These are phyloP conservation scores for Gambusia holbrooki DNA, from an alignment of 2,113 vertebrate species.

Conservation along the genomic window DNA sequence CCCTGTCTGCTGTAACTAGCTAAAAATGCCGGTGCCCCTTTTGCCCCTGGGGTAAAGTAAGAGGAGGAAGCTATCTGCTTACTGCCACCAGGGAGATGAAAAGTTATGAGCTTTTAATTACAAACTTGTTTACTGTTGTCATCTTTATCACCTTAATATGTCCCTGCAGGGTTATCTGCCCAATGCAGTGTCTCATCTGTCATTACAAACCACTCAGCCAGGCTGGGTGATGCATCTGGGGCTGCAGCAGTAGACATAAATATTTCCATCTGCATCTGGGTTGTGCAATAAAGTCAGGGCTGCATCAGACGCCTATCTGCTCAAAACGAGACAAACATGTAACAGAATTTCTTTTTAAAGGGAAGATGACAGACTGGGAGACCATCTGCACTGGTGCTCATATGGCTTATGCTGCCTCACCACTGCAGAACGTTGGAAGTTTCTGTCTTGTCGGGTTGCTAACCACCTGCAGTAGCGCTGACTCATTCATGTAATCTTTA, in stretches of 20 bases:
- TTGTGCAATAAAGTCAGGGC: constrained; percentile 6
- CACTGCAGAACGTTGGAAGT: constrained; percentile 18
- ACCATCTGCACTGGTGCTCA: constrained; percentile 16
- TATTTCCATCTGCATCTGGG: neutral
- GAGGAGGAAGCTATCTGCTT: constrained; percentile 53
- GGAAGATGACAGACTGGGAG: constrained; percentile 18
- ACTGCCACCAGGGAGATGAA: constrained; percentile 60
- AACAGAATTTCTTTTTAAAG: constrained; percentile 7
- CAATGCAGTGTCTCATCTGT: constrained; percentile 32
- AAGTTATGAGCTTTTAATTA: constrained; percentile 75
- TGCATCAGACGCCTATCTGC: constrained; percentile 9
- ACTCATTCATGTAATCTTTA: constrained; percentile 39
- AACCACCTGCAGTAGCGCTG: constrained; percentile 44
- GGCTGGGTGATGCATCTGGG: constrained; percentile 22
- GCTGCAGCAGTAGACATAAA: constrained; percentile 16
- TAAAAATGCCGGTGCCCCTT: constrained; percentile 29
- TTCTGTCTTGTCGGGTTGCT: constrained; percentile 35
- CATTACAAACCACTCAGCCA: constrained; percentile 50
- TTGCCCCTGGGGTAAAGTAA: constrained; percentile 33
- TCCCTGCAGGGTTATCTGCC: constrained; percentile 44
- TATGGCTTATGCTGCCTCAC: constrained; percentile 37
- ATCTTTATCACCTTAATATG: constrained; percentile 67
- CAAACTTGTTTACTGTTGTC: constrained; percentile 72
- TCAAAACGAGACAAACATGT: constrained; percentile 25
- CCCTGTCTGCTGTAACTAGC: constrained; percentile 41